A percentile compares a stretch with the other conserved stretches of the same genome.
Conservation (phyloP, 2,797 vertebrate species). For the Pogonophryne albipinna region DNA sequence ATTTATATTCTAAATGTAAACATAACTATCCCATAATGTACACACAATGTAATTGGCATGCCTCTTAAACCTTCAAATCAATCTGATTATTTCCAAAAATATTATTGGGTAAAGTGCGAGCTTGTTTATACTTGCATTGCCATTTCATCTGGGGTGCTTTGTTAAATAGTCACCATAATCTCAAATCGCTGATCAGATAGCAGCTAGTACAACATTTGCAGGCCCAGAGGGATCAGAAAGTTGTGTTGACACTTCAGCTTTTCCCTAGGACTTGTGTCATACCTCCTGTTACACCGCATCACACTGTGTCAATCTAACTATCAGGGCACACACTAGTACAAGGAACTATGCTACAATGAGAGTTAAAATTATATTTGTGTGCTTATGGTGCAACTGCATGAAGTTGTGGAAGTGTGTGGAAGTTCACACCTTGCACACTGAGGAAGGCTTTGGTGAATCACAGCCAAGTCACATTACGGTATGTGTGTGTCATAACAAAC, state of each 20-base stretch:
- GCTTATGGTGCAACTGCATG: slow-evolving; percentile 19
- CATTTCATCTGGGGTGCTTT: not conserved
- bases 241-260: not conserved
- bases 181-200: not conserved
- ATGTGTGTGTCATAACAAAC: slow-evolving; percentile 44
- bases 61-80: not conserved
- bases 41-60: not conserved
- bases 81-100: slow-evolving; percentile 2
- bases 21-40: too few species aligned
- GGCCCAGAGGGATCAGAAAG: not conserved
- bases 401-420: slow-evolving; percentile 23
- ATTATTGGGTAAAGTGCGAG: not conserved
- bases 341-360: not conserved
- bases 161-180: not conserved
- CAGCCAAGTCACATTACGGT: slow-evolving; percentile 28
- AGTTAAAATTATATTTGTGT: not conserved
- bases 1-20: too few species aligned
- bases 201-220: too few species aligned
- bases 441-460: slow-evolving; percentile 45
- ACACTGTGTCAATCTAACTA: not conserved
- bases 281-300: slow-evolving; percentile 1
- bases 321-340: not conserved
- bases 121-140: not conserved
- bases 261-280: not conserved
- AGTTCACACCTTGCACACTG: slow-evolving; percentile 35